These are phyloP conservation scores for Drosophila demipolita DNA, from an alignment of 2,888 invertebrate species.

Conservation along the genomic window DNA sequence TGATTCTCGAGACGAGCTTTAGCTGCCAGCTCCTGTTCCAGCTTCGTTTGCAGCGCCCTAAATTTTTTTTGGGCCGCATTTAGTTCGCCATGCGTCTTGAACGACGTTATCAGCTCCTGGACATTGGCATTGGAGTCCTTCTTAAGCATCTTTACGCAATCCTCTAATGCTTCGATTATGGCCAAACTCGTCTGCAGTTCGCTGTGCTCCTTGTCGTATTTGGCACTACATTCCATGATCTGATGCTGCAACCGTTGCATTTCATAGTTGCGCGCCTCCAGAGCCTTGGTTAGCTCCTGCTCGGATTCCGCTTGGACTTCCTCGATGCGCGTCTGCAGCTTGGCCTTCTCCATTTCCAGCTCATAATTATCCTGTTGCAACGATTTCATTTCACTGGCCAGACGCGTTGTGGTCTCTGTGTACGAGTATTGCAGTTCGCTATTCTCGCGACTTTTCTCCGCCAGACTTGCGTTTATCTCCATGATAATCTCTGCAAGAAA, in stretches of 20 bases:
- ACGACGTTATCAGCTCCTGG: conserved; percentile 86
- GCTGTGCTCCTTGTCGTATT: conserved; percentile 78
- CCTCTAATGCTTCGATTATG: conserved; percentile 85
- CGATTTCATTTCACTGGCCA: conserved; percentile 87
- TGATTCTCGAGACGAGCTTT: conserved; percentile 85
- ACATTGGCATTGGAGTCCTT: conserved; percentile 85
- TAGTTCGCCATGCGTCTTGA: conserved; percentile 87
- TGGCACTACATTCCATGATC: conserved; percentile 75
- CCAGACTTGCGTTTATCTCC: conserved; percentile 86
- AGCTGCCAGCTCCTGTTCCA: conserved; percentile 85
- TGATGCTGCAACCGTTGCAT: conserved; percentile 82
- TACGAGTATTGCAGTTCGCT: conserved; percentile 85
- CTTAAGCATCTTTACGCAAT: conserved; percentile 85
- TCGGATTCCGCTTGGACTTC: conserved; percentile 84
- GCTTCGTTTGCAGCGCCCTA: conserved; percentile 84
- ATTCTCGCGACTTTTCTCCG: conserved; percentile 86
- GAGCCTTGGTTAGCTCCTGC: conserved; percentile 77
- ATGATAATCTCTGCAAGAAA: conserved; percentile 85
- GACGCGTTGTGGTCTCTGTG: conserved; percentile 85
- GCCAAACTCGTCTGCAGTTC: conserved; percentile 82
- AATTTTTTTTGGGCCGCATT: conserved; percentile 87
- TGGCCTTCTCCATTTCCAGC: conserved; percentile 85
- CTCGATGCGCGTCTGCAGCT: conserved; percentile 79
- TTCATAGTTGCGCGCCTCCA: conserved; percentile 83
- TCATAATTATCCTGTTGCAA: conserved; percentile 87